phyloP scores from a whole-genome alignment of 2,888 invertebrate species.

The Matsumyia berberina region DNA sequence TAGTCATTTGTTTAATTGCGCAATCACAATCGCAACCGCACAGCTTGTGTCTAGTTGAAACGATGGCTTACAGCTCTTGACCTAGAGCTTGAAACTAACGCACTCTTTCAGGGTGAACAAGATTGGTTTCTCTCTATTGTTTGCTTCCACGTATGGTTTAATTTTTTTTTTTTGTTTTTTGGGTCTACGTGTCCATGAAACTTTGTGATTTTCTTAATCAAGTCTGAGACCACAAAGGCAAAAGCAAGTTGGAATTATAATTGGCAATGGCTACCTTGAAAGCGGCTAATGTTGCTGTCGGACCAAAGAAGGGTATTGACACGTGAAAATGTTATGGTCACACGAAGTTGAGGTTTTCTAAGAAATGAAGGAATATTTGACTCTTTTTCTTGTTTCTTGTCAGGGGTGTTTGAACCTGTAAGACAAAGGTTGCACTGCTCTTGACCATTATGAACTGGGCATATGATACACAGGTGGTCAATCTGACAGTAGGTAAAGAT shows the following conservation, averaged over 20 bases:
- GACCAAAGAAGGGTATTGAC: constrained; percentile 38
- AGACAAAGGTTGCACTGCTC: background rate
- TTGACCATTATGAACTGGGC: too few relatives aligned
- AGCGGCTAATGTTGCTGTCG: background rate
- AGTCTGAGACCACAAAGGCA: background rate
- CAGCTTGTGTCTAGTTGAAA: background rate
- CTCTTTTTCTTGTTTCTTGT: too few relatives aligned
- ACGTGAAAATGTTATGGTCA: background rate
- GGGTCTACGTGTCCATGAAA: background rate
- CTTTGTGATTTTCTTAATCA: constrained; percentile 3
- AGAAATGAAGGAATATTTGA: background rate
- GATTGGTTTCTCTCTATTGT: constrained; percentile 4
- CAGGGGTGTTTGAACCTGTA: too few relatives aligned
- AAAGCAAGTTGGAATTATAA: background rate
- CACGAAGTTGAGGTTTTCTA: background rate
- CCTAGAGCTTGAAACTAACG: constrained; percentile 63
- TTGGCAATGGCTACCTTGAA: constrained; percentile 37
- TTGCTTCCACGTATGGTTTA: background rate
- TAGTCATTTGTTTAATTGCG: constrained; percentile 35
- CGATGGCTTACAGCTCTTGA: constrained; percentile 51
- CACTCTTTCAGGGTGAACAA: constrained; percentile 3
- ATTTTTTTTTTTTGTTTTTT: background rate
- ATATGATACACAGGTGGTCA: too few relatives aligned
- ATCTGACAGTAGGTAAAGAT: too few relatives aligned
- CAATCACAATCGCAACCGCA: constrained; percentile 23